These are phyloP conservation scores for Chaetodon auriga DNA, from an alignment of 2,113 vertebrate genomes.

Conservation along the genomic window DNA sequence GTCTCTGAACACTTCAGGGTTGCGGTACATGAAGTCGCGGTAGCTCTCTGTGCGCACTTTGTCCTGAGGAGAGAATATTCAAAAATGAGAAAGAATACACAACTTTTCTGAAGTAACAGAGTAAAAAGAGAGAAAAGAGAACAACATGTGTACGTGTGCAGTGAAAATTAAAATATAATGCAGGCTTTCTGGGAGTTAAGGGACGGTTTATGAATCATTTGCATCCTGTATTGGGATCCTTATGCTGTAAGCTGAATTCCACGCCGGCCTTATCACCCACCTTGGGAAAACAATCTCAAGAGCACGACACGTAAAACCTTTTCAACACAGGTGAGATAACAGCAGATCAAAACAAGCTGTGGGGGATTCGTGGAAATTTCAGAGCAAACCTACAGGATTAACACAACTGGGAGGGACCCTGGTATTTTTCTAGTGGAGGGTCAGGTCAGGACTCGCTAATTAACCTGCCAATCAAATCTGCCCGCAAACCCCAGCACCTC, in stretches of 20 bases:
- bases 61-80: constrained; percentile 84
- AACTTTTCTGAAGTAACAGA: background rate
- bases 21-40: constrained; percentile 94
- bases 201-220: background rate
- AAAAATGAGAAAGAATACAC: background rate
- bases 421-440: constrained; percentile 23
- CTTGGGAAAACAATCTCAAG: background rate
- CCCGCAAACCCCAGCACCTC: constrained; percentile 13
- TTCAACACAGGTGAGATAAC: constrained; percentile 17
- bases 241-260: background rate
- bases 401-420: constrained; percentile 34
- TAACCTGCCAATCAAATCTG: constrained; percentile 73
- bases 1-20: constrained; percentile 93
- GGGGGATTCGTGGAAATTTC: constrained; percentile 7
- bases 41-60: constrained; percentile 95
- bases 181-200: background rate
- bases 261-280: background rate
- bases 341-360: background rate
- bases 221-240: background rate
- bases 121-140: background rate
- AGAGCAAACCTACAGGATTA: constrained; percentile 32
- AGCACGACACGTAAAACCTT: background rate
- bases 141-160: background rate
- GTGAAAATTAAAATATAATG: background rate
- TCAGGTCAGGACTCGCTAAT: constrained; percentile 62